Percentiles rank a stretch among this genome's conserved stretches.
These are phyloP conservation scores for Fringilla coelebs DNA, from an alignment of 2,797 vertebrate species.

Conservation along the genomic window DNA sequence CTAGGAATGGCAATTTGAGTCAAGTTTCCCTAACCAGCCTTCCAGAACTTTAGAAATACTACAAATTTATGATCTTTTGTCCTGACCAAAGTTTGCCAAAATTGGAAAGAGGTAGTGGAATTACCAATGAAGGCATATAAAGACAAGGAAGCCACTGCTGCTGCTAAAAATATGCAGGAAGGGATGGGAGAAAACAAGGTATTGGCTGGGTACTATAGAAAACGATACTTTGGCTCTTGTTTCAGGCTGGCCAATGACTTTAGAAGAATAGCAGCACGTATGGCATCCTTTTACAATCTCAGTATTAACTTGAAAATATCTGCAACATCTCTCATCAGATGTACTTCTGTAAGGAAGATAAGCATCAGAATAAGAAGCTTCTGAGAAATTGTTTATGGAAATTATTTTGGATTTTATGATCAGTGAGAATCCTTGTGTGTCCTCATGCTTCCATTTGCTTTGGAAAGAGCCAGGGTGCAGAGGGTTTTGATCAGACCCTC, in stretches of 20 bases:
- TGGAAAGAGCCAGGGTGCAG: neutral
- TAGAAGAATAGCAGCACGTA: neutral
- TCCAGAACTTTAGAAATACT: neutral
- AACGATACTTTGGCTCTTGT: neutral
- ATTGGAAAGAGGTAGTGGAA: neutral
- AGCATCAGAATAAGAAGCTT: neutral
- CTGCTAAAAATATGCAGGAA: neutral
- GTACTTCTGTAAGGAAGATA: neutral
- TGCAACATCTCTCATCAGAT: neutral
- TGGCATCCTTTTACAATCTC: neutral
- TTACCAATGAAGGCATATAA: neutral
- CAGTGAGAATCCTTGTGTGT: neutral
- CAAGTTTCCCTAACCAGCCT: neutral
- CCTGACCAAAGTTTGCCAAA: neutral
- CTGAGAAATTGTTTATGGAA: neutral
- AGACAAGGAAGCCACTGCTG: neutral
- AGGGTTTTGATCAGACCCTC: neutral
- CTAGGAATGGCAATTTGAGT: neutral
- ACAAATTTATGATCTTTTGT: neutral
- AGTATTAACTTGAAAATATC: neutral
- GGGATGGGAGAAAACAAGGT: neutral
- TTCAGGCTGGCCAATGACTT: neutral
- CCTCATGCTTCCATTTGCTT: neutral
- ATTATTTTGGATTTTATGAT: neutral
- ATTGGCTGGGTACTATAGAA: neutral